phyloP scores from a whole-genome alignment of 1,140 invertebrate species.

The Neodiprion fabricii region DNA sequence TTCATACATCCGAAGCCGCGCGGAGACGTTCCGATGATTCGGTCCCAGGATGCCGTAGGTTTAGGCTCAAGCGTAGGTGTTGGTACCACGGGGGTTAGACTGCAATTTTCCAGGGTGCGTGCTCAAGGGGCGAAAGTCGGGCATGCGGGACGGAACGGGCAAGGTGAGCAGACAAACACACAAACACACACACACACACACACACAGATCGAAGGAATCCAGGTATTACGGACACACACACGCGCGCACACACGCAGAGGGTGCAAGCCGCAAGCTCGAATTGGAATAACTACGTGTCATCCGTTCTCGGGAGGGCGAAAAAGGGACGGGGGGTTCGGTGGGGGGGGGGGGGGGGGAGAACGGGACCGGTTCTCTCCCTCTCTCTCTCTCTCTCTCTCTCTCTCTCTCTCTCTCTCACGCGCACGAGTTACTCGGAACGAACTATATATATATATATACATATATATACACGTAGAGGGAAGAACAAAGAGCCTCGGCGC shows the following conservation, averaged over 20 bases:
- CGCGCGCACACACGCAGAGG: background rate
- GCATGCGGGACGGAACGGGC: background rate
- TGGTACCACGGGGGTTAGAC: background rate
- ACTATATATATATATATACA: conserved; percentile 21
- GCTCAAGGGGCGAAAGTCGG: conserved; percentile 8
- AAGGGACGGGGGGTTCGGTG: background rate
- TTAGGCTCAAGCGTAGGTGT: too few species aligned
- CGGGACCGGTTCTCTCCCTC: background rate
- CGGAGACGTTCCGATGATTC: background rate
- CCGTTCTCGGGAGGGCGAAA: conserved; percentile 15
- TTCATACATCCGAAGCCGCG: too few species aligned
- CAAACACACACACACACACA: background rate
- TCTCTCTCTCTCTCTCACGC: conserved; percentile 12
- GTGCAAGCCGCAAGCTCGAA: conserved; percentile 25
- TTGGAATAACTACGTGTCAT: conserved; percentile 11
- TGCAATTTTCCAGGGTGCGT: conserved; percentile 12
- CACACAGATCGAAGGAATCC: too few species aligned
- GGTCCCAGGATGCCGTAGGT: background rate
- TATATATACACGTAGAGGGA: background rate
- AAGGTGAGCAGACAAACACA: background rate
- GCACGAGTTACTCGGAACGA: conserved; percentile 41
- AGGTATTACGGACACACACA: background rate
- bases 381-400: conserved; percentile 13
- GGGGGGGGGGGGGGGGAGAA: conserved; percentile 6
- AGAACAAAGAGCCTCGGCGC: conserved; percentile 41